A percentile compares a stretch with the other conserved stretches of the same genome.
These are phyloP conservation scores for Venustoraphidia nigricollis DNA, from an alignment of 2,888 invertebrate species.

Conservation along the genomic window DNA sequence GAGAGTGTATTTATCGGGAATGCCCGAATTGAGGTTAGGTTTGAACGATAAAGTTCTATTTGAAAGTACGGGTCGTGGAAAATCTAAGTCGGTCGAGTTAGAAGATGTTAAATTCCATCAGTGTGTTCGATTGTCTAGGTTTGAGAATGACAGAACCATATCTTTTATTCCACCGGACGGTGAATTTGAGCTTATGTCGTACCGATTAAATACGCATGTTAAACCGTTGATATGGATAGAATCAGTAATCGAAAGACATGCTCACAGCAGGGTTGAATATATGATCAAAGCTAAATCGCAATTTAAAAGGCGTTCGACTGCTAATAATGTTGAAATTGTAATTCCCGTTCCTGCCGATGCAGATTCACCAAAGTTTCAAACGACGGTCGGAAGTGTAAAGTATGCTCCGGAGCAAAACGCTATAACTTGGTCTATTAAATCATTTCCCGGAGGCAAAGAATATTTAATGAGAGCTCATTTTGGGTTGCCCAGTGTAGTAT, in stretches of 20 bases:
- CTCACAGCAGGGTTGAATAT: slow-evolving; percentile 93
- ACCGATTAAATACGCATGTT: slow-evolving; percentile 89
- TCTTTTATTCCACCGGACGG: slow-evolving; percentile 99
- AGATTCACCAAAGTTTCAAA: slow-evolving; percentile 96
- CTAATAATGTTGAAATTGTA: slow-evolving; percentile 96
- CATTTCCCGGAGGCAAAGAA: slow-evolving; percentile 96
- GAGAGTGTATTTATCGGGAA: slow-evolving; percentile 94
- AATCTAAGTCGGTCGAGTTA: slow-evolving; percentile 93
- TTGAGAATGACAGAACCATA: slow-evolving; percentile 96
- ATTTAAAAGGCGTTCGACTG: slow-evolving; percentile 92
- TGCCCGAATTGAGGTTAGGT: slow-evolving; percentile 93
- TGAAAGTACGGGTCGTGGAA: slow-evolving; percentile 92
- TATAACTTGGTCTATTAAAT: slow-evolving; percentile 94
- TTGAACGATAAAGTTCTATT: slow-evolving; percentile 96
- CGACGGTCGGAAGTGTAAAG: slow-evolving; percentile 91
- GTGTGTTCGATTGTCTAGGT: slow-evolving; percentile 89
- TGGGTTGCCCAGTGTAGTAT: slow-evolving; percentile 88
- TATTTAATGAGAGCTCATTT: slow-evolving; percentile 97
- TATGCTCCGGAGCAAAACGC: slow-evolving; percentile 96
- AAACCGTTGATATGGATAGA: slow-evolving; percentile 99
- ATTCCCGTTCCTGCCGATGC: slow-evolving; percentile 95
- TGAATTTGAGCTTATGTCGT: slow-evolving; percentile 98
- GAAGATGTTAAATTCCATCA: slow-evolving; percentile 99
- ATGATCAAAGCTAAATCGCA: slow-evolving; percentile 99
- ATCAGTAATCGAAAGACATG: slow-evolving; percentile 93